Conservation (phyloP, 2,888 invertebrate genomes). For the Drosophila nigricruria region DNA sequence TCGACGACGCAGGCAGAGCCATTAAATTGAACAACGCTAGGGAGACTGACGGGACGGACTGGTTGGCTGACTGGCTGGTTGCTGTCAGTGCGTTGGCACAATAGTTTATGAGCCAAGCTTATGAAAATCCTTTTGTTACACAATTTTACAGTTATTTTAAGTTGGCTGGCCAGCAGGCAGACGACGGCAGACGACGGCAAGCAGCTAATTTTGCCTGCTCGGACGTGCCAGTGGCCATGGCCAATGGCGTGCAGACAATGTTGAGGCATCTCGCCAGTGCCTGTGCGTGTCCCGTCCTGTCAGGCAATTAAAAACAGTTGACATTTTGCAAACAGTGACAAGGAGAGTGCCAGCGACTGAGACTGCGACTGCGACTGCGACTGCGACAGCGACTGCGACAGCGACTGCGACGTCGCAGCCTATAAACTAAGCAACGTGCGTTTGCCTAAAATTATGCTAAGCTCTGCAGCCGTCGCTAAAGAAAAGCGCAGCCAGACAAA, state of each 20-base stretch:
- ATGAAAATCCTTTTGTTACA: conserved; percentile 81
- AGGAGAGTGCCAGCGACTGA: conserved; percentile 29
- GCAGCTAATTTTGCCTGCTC: conserved; percentile 65
- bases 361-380: not conserved
- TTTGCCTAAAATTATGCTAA: conserved; percentile 80
- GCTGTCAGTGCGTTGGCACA: conserved; percentile 34
- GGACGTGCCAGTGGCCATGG: conserved; percentile 62
- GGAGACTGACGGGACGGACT: not conserved
- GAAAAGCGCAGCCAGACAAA: conserved; percentile 70
- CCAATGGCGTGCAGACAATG: conserved; percentile 55
- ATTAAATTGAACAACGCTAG: conserved; percentile 62
- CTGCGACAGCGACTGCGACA: conserved; percentile 7
- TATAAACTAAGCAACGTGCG: conserved; percentile 80
- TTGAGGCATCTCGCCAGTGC: conserved; percentile 48
- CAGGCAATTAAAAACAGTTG: conserved; percentile 79
- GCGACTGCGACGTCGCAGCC: conserved; percentile 58
- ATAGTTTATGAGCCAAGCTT: conserved; percentile 78
- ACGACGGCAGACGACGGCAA: not conserved
- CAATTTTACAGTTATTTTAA: conserved; percentile 78
- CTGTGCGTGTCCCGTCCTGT: conserved; percentile 48
- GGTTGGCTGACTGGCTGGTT: not conserved
- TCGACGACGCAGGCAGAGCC: conserved; percentile 50
- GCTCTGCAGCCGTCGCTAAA: conserved; percentile 63
- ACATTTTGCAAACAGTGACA: conserved; percentile 73
- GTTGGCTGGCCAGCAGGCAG: conserved; percentile 33